Evolutionary conservation across 2,888 invertebrate species (phyloP).

Genomic region (Andrena bucephala): DNA sequence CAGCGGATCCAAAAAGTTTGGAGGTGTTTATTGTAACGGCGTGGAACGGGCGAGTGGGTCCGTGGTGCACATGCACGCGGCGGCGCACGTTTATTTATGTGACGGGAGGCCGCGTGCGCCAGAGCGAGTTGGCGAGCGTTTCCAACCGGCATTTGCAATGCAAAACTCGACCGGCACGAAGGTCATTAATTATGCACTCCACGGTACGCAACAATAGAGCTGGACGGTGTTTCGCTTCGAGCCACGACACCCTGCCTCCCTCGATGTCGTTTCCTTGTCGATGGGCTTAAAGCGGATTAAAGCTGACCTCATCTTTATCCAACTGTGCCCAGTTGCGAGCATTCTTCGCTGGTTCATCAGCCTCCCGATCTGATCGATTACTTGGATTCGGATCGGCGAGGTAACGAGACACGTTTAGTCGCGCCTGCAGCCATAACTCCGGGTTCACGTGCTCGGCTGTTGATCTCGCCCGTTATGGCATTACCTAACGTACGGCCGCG

Average conservation of each 20-base stretch:
- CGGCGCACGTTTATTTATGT: constrained; percentile 47
- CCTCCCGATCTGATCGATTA: too few relatives aligned
- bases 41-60: constrained; percentile 39
- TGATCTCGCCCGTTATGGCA: constrained; percentile 36
- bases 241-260: constrained; percentile 35
- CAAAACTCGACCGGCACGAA: constrained; percentile 74
- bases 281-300: constrained; percentile 46
- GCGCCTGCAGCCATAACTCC: not conserved
- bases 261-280: constrained; percentile 36
- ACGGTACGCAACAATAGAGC: constrained; percentile 75
- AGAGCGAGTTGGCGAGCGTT: constrained; percentile 40
- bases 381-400: not conserved
- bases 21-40: constrained; percentile 49
- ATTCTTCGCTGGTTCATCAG: not conserved
- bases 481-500: constrained; percentile 13
- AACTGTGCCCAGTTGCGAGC: not conserved
- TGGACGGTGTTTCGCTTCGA: constrained; percentile 63
- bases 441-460: constrained; percentile 27
- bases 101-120: constrained; percentile 34
- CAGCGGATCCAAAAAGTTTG: constrained; percentile 28
- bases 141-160: constrained; percentile 77
- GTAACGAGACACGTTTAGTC: constrained; percentile 20
- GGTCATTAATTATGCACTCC: constrained; percentile 80
- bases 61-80: constrained; percentile 24
- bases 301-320: constrained; percentile 13